Base-by-base conservation (phyloP, 2,113 vertebrate species). In the Blennius ocellaris region DNA sequence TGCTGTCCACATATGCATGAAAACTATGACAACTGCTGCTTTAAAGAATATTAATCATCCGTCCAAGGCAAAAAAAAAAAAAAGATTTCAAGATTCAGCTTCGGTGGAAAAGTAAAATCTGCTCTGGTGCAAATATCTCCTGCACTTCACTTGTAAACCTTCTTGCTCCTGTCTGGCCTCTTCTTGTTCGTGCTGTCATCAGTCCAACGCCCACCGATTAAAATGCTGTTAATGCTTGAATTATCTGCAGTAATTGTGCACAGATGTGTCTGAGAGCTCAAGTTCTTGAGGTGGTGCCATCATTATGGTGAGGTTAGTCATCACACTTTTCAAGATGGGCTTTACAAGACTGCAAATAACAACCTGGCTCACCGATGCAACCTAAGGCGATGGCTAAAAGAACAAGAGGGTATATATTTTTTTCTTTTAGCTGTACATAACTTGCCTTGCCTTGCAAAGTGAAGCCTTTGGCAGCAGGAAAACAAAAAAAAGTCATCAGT, bases 171-270 rank as follows among this genome's bases (percentile, higher is more conserved):
- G 49, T 44, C 37, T 63, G 16, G 11, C 15, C 15, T 47, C 4
- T 47, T 68, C 72, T 55, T 52, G 50, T 39, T 44, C 60, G 7
- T 49, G 8, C 60, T 67, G 37, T 55, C 63, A 75, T 75, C 49
- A 53, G 15, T 64, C 41, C 48, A 17, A 40, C 63, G 76, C 51
- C 74, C 68, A 57, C 59, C 45, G 61, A 74, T 77, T 80, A 85
- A 69, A 39, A 66, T 5, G 43, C 76, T 58, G 63, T 70, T 81
- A 67, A 57, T 69, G 68, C 41, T 14, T 58, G 53, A 83, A 81
- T 80, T 82, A 82, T 81, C 62, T 63, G 53, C 57, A 9, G 64
- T 87, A 86, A 89, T 84, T 84, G 69, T 63, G 51, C 55, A 58
- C 83, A 87, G 69, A 84, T 85, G 83, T 83, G 76, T 73, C 54